Conservation (phyloP, 1,140 invertebrate species). For the Panagrolaimus sp. region DNA sequence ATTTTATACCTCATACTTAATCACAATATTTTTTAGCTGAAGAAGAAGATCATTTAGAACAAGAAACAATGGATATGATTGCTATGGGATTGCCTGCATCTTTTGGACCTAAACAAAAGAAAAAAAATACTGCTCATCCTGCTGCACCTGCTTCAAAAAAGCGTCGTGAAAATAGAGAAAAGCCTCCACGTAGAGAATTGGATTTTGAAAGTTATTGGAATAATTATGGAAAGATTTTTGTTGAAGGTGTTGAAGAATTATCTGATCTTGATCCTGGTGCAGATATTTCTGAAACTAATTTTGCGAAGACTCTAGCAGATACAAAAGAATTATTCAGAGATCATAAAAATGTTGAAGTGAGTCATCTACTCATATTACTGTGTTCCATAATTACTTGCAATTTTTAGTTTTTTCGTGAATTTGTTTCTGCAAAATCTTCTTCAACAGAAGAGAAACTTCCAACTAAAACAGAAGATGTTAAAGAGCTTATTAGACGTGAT, state of each 20-base stretch:
- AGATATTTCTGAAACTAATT: neutral
- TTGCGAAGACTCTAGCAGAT: neutral
- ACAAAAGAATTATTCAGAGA: neutral
- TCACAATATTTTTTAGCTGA: no score
- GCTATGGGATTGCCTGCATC: constrained; percentile 22
- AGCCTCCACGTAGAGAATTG: neutral
- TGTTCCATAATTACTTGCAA: neutral
- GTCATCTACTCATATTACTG: neutral
- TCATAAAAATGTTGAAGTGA: neutral
- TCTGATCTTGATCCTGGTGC: constrained; percentile 22
- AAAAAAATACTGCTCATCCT: neutral
- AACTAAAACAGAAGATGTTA: neutral
- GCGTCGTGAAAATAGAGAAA: neutral
- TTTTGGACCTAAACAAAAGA: neutral
- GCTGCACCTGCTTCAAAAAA: no score
- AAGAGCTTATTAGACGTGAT: neutral
- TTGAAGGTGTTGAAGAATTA: constrained; percentile 10
- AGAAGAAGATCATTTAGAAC: constrained; percentile 10
- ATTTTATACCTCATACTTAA: no score
- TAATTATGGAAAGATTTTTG: neutral
- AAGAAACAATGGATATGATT: constrained; percentile 10
- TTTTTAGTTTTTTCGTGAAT: neutral
- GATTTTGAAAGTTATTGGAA: constrained; percentile 21
- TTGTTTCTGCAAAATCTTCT: neutral
- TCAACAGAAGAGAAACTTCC: neutral